phyloP scores from a whole-genome alignment of 2,888 invertebrate species.

The Watsonalla cultraria region DNA sequence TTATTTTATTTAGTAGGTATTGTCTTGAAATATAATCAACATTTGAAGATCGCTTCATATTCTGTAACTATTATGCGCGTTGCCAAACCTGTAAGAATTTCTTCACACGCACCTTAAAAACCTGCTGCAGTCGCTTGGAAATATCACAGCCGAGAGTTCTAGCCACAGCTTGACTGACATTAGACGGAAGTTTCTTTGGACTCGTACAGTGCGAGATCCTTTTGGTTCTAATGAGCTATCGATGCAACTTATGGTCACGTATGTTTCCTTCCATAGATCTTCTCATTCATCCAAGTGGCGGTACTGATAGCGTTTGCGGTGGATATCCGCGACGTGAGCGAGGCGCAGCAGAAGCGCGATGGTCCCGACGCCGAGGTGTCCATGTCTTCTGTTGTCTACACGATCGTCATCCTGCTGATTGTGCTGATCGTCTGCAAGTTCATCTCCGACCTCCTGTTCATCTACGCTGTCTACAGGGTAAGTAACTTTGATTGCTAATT shows the following conservation, averaged over 20 bases:
- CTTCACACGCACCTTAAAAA: no score
- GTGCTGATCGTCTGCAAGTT: slow-evolving; percentile 58
- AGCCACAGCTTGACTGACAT: no score
- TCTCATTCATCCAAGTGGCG: slow-evolving; percentile 58
- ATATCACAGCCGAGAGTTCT: no score
- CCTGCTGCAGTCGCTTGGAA: no score
- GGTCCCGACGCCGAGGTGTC: slow-evolving; percentile 38
- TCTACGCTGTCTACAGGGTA: slow-evolving; percentile 64
- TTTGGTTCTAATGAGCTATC: neutral
- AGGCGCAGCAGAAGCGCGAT: slow-evolving; percentile 41
- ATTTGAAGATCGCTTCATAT: no score
- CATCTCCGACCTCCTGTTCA: slow-evolving; percentile 55
- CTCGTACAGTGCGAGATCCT: no score
- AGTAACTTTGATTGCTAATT: neutral
- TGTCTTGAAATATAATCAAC: no score
- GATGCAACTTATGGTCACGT: neutral
- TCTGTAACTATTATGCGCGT: no score
- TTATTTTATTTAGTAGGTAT: no score
- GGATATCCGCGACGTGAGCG: slow-evolving; percentile 45
- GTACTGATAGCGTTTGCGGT: slow-evolving; percentile 62
- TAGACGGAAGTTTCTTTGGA: no score
- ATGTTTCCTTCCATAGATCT: slow-evolving; percentile 35
- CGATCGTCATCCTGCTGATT: slow-evolving; percentile 56
- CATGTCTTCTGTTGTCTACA: slow-evolving; percentile 59
- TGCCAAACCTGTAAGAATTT: no score